These are phyloP conservation scores for Melanostoma scalare DNA, from an alignment of 2,888 invertebrate genomes.

Conservation along the genomic window DNA sequence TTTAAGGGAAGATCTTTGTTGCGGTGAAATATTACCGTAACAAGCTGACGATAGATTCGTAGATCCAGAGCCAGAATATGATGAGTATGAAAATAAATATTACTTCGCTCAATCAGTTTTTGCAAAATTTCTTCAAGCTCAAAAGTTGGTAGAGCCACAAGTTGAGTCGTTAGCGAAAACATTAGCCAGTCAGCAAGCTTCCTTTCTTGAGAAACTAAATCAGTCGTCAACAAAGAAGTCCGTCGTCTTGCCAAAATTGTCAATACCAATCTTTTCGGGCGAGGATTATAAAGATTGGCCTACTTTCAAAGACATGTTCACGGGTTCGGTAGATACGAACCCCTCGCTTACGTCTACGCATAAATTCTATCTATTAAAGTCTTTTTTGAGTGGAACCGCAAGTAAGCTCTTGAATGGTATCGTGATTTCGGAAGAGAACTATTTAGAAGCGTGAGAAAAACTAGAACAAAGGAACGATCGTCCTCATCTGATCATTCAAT, in stretches of 20 bases:
- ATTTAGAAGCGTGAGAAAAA: constrained; percentile 17
- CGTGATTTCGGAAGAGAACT: constrained; percentile 11
- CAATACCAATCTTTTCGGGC: too few species aligned
- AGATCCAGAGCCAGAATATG: background rate
- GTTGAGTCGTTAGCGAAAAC: background rate
- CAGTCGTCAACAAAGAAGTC: too few species aligned
- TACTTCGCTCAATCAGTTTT: constrained; percentile 1
- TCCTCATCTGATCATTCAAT: constrained; percentile 25
- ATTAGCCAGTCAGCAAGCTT: background rate
- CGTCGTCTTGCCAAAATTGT: too few species aligned
- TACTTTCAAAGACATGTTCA: constrained; percentile 25
- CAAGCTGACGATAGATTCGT: background rate
- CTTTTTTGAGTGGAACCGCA: constrained; percentile 16
- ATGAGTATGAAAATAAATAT: constrained; percentile 14
- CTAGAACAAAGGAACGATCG: constrained; percentile 19
- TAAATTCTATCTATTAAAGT: constrained; percentile 17
- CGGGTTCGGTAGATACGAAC: constrained; percentile 9
- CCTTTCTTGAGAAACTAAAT: constrained; percentile 2
- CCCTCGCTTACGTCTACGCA: constrained; percentile 3
- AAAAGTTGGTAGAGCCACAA: background rate
- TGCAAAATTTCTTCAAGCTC: background rate
- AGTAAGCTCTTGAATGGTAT: constrained; percentile 6
- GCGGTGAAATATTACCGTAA: too few species aligned
- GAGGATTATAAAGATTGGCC: background rate
- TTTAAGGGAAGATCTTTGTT: too few species aligned